Conservation (phyloP, 30 jellyfish, hydroid and myxozoan genomes). For the Cassiopea andromeda region DNA sequence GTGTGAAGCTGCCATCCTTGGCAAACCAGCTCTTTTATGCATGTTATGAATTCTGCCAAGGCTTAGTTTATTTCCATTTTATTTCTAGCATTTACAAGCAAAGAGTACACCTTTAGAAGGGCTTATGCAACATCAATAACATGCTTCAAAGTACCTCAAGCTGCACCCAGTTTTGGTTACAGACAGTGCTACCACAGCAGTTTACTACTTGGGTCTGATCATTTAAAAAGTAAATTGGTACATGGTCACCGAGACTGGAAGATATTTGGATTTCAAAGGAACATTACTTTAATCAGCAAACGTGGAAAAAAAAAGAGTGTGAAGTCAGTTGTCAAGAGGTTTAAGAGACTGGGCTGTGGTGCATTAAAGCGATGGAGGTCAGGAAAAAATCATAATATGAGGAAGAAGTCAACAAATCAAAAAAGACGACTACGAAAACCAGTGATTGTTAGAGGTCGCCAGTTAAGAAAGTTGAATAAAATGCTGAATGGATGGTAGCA, state of each 20-base stretch:
- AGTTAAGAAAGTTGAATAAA: conserved; percentile 62
- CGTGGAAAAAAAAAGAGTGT: conserved; percentile 72
- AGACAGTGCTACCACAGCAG: background rate
- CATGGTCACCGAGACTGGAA: background rate
- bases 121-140: background rate
- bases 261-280: background rate
- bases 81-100: background rate
- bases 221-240: background rate
- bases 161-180: background rate
- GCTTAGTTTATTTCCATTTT: background rate
- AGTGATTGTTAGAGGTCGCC: conserved; percentile 70
- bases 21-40: no score
- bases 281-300: conserved; percentile 43
- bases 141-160: background rate
- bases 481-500: conserved; percentile 83
- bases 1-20: no score
- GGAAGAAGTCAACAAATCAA: conserved; percentile 58
- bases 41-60: background rate
- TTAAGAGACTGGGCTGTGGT: conserved; percentile 66
- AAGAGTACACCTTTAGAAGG: background rate
- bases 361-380: conserved; percentile 72
- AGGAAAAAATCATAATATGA: conserved; percentile 77
- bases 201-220: background rate
- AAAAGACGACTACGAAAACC: conserved; percentile 66
- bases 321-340: conserved; percentile 72